A percentile compares a stretch with the other conserved stretches of the same genome.
Evolutionary conservation across 2,797 vertebrate genomes (phyloP).

Genomic region (Melanotaenia nigrans): DNA sequence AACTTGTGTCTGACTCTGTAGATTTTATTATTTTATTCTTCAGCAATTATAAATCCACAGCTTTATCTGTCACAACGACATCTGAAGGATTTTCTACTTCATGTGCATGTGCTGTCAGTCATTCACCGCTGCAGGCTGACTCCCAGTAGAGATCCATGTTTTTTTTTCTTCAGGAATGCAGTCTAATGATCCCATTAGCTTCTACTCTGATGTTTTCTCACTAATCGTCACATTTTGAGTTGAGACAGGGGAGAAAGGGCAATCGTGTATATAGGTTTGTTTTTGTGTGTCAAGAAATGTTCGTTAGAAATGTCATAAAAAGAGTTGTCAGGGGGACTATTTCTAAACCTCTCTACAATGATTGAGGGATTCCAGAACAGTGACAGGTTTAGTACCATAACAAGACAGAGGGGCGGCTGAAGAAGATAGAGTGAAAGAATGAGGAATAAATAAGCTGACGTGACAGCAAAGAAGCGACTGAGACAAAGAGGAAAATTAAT

Average conservation of each 20-base stretch:
- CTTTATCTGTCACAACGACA: constrained; percentile 48
- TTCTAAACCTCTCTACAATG: constrained; percentile 55
- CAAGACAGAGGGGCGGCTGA: constrained; percentile 46
- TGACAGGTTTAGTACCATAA: constrained; percentile 67
- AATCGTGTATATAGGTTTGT: background rate
- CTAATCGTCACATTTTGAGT: constrained; percentile 42
- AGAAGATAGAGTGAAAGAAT: constrained; percentile 24
- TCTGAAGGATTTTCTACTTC: constrained; percentile 48
- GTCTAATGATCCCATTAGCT: constrained; percentile 60
- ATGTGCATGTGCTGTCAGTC: constrained; percentile 50
- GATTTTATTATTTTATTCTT: constrained; percentile 32
- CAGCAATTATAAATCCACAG: constrained; percentile 51
- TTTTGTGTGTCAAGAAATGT: constrained; percentile 16
- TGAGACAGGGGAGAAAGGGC: constrained; percentile 7
- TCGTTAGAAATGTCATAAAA: constrained; percentile 51
- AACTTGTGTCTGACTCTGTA: constrained; percentile 38
- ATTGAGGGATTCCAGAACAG: constrained; percentile 61
- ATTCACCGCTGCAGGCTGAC: constrained; percentile 38
- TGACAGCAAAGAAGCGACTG: constrained; percentile 33
- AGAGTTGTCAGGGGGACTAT: constrained; percentile 38
- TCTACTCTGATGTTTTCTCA: constrained; percentile 36
- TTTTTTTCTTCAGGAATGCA: constrained; percentile 33
- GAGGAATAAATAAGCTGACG: constrained; percentile 40
- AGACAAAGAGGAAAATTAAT: constrained; percentile 41
- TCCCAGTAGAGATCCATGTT: constrained; percentile 43